Percentiles rank a stretch among this genome's conserved stretches.
Evolutionary conservation across 2,888 invertebrate genomes (phyloP).

Genomic region (Antheraea assamensis): DNA sequence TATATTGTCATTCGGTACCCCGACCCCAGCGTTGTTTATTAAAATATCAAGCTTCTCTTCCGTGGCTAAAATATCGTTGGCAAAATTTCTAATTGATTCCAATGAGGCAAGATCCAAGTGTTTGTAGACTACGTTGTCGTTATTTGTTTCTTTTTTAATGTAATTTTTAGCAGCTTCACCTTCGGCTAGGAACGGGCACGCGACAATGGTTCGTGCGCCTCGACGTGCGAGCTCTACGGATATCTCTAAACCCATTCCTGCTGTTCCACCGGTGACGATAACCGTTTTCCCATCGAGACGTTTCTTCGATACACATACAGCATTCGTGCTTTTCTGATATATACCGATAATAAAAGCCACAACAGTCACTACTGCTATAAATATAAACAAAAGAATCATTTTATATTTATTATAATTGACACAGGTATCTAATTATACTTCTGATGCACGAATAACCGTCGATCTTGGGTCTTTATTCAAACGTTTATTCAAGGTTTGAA

Average conservation of each 20-base stretch:
- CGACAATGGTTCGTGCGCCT: conserved; percentile 69
- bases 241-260: conserved; percentile 70
- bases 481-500: too few relatives aligned
- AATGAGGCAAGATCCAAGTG: conserved; percentile 88
- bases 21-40: conserved; percentile 94
- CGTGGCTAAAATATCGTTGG: conserved; percentile 86
- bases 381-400: neutral
- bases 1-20: conserved; percentile 80
- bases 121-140: conserved; percentile 86
- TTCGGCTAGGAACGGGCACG: conserved; percentile 68
- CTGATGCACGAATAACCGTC: neutral
- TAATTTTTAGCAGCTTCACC: conserved; percentile 76
- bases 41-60: conserved; percentile 90
- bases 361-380: conserved; percentile 24
- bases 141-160: conserved; percentile 85
- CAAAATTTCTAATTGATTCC: conserved; percentile 90
- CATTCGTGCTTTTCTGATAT: conserved; percentile 42
- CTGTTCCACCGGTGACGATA: conserved; percentile 69
- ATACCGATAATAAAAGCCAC: conserved; percentile 29
- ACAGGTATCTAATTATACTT: neutral
- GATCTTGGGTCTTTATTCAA: too few relatives aligned
- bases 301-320: conserved; percentile 34
- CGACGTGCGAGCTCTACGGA: conserved; percentile 67
- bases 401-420: neutral
- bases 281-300: conserved; percentile 37